phyloP scores from a whole-genome alignment of 2,113 vertebrate species.

The Ciconia boyciana region DNA sequence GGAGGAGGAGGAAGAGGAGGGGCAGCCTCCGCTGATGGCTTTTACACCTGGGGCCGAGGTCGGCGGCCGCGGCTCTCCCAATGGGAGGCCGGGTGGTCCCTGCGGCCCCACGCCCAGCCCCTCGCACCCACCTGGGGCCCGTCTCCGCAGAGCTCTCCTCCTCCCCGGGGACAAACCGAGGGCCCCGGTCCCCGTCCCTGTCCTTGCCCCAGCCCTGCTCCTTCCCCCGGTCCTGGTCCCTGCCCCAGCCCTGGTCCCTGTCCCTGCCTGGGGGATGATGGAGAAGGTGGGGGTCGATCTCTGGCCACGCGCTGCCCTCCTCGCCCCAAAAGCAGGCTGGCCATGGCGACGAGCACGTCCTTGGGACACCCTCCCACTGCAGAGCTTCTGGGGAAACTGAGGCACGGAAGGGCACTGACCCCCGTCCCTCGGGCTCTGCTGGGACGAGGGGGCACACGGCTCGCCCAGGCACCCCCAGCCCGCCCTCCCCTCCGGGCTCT shows the following conservation, averaged over 20 bases:
- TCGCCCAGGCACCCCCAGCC: neutral
- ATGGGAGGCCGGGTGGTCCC: neutral
- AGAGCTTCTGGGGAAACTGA: neutral
- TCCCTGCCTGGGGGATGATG: neutral
- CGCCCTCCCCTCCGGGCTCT: neutral
- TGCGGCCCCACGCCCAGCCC: fast-evolving
- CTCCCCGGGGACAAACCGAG: neutral
- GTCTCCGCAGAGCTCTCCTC: neutral
- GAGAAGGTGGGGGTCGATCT: neutral
- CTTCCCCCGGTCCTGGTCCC: neutral
- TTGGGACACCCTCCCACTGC: neutral
- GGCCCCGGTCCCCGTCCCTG: fast-evolving
- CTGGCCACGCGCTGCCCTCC: too few species aligned
- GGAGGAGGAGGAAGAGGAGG: too few species aligned
- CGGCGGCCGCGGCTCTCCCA: fast-evolving
- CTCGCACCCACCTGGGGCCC: neutral
- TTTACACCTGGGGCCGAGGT: neutral
- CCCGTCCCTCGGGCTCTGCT: neutral
- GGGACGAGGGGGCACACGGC: neutral
- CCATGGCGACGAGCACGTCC: fast-evolving
- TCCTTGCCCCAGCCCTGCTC: neutral
- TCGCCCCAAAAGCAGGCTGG: neutral
- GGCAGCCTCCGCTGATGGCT: fast-evolving
- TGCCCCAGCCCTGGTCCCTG: neutral
- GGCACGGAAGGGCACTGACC: neutral